Base-by-base conservation (phyloP, 53 echinoderm and acorn worm genomes). In the Apostichopus leukothele region DNA sequence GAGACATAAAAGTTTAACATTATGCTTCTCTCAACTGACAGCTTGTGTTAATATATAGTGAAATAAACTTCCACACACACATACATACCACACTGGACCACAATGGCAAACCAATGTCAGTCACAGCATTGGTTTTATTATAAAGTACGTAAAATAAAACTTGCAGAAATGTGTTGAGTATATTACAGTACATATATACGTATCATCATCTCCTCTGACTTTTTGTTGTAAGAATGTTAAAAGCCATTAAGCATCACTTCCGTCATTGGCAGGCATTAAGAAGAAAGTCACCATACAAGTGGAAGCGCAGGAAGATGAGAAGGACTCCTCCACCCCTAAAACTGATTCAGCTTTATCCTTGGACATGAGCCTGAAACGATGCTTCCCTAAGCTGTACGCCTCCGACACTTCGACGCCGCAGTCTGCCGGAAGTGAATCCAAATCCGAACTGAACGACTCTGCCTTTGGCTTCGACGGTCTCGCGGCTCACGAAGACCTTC, bases 331-430 rank as follows among this genome's bases (percentile, higher is more conserved):
- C 23, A 60, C 85, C 26, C 18, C 63, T 12, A 85, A 85, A 60
- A 63, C 85, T 50, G 50, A 85, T 27, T 85, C 66, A 14, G 14
- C 11, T 26, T 27, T 85, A 67, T 67, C 66, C 9, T 25, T 85
- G 50, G 85, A 76, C 50, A 12, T 39, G 5, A 85, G 67, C 18
- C 5, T 85, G 3, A 85, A 85, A 85, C 66, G 67, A 10, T 66
- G 85, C 68, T 89, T 95, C 57, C 95, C 93, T 60, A 90, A 88
- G 80, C 87, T 95, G 75, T 92, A 91, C 25, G 96, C 96, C 9
- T 96, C 99, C 0, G 99, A 96, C 78, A 94, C 96, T 18, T 99
- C 99, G 71, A 99, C 99, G 60, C 99, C 99, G 0, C 77, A 92
- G 14, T 95, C 95, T 0, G 86, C 60, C 10, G 79, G 74, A 4